Conservation (phyloP, 2,888 invertebrate species). For the Leptinotarsa peninsularis region DNA sequence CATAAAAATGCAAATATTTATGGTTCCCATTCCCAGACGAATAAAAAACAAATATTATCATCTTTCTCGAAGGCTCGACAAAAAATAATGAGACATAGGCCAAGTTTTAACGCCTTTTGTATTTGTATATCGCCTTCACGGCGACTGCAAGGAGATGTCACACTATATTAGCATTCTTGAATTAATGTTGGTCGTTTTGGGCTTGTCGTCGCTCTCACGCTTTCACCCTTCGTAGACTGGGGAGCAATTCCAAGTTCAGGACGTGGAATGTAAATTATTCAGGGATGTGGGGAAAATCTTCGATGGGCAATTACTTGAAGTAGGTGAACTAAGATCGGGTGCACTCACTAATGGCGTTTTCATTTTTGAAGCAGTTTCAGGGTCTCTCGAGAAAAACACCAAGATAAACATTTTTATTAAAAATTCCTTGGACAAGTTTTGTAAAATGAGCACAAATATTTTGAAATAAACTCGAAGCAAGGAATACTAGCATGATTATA, state of each 20-base stretch:
- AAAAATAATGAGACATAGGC: slow-evolving; percentile 62
- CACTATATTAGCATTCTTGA: slow-evolving; percentile 53
- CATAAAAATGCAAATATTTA: slow-evolving; percentile 63
- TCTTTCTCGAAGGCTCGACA: slow-evolving; percentile 60
- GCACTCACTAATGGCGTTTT: not conserved
- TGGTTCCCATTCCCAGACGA: slow-evolving; percentile 53
- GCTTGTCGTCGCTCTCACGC: slow-evolving; percentile 31
- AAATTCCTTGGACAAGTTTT: too few species aligned
- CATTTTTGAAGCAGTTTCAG: not conserved
- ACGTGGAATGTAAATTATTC: slow-evolving; percentile 8
- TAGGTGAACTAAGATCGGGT: not conserved
- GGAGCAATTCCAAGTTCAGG: slow-evolving; percentile 13
- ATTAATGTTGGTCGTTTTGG: slow-evolving; percentile 46
- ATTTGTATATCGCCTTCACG: slow-evolving; percentile 53
- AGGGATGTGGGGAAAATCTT: slow-evolving; percentile 12
- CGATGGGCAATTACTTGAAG: not conserved
- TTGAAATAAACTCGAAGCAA: too few species aligned
- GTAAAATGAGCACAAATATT: too few species aligned
- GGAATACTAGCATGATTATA: too few species aligned
- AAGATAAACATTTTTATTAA: too few species aligned
- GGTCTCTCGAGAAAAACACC: too few species aligned
- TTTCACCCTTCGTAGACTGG: slow-evolving; percentile 25
- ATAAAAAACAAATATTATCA: slow-evolving; percentile 63
- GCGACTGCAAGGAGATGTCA: slow-evolving; percentile 55
- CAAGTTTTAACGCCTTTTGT: slow-evolving; percentile 60